Base-by-base conservation (phyloP, 2,888 invertebrate species). In the Polyommatus iphigenia region DNA sequence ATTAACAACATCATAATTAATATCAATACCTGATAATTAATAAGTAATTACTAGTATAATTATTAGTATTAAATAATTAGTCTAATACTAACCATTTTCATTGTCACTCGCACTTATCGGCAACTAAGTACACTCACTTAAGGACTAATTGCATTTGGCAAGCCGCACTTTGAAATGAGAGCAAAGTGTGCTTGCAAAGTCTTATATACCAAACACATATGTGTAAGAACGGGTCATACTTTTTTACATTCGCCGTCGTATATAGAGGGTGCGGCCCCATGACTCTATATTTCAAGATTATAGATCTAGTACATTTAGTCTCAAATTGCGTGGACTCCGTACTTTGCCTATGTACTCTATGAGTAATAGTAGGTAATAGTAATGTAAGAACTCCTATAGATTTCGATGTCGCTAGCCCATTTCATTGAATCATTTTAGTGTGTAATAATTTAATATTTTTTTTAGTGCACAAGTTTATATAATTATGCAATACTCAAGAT, bases 151-250 rank as follows among this genome's bases (percentile, higher is more conserved):
- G 93, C 91, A 89, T 91, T 89, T 89, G 90, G 90, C 89, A 91
- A 93, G 91, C 89, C 91, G 90, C 88, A 87, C 89, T 90, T 90
- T 87, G 91, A 94, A 94, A 94, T 94, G 93, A 94, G 93, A 93
- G 93, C 93, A 93, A 91, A 90, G 83, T 90, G 86, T 85, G 89
- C 85, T 87, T 85, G 92, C 90, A 86, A 92, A 90, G 86, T 87
- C 92, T 94, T 94, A 93, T 94, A 94, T 94, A 93, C 90, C 87
- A 86, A 90, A 88, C 88, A 90, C 93, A 93, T 92, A 90, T 93
- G 93, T 93, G 94, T 93, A 93, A 92, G 93, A 93, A 90, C 93
- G 88, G 91, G 93, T 92, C 90, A 50, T 50, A 89, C 87, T 92
- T 94, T 93, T 93, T 92, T 87, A 91, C 94, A 88, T 92, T 93